Percentiles rank a stretch among this genome's conserved stretches.
Conservation (phyloP, 2,888 invertebrate genomes). For the Actias luna region DNA sequence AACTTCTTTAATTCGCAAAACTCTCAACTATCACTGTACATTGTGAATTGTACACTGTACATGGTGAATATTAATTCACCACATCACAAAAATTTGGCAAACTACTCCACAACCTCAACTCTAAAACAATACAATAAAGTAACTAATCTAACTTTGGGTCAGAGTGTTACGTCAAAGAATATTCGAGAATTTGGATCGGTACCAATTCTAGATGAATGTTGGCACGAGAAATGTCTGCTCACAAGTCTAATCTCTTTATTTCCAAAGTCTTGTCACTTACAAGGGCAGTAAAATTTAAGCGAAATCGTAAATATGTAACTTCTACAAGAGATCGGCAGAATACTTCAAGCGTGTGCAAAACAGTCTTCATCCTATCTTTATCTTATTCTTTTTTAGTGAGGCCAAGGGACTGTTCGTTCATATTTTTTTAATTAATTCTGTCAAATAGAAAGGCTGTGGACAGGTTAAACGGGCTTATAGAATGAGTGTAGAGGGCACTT, state of each 20-base stretch:
- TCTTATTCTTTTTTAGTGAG: no score
- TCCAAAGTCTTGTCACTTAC: background rate
- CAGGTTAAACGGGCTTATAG: no score
- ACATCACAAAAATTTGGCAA: background rate
- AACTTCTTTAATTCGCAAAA: background rate
- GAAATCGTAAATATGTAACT: background rate
- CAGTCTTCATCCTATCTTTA: background rate
- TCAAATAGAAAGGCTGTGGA: no score
- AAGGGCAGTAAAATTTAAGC: background rate
- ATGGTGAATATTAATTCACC: background rate
- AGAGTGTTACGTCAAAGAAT: background rate
- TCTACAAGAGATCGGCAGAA: background rate
- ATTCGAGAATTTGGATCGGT: background rate
- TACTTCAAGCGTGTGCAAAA: background rate
- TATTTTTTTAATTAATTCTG: no score
- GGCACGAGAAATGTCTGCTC: background rate
- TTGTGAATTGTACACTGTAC: no score
- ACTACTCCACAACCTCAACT: background rate
- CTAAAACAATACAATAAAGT: background rate
- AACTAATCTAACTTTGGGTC: background rate
- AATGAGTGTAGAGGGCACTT: no score
- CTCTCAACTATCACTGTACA: background rate
- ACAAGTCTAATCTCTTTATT: background rate
- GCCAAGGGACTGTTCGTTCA: no score
- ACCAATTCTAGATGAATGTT: background rate